A percentile compares a stretch with the other conserved stretches of the same genome.
Evolutionary conservation across 2,888 invertebrate genomes (phyloP).

Genomic region (Idaea biselata): DNA sequence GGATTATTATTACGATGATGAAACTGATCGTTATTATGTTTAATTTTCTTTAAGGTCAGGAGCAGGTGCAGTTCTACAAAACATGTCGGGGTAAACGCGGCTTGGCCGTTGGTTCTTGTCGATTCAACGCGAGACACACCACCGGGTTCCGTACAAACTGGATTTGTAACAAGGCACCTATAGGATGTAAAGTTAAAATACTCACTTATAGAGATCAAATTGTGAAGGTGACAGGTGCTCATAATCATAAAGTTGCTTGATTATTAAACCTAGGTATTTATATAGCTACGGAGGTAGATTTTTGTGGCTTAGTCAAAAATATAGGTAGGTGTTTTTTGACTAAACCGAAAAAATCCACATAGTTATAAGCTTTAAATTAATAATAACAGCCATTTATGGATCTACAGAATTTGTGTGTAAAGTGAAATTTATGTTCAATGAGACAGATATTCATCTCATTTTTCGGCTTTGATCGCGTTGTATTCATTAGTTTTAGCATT

Average conservation of each 20-base stretch:
- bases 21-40: not conserved
- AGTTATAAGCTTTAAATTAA: too few relatives aligned
- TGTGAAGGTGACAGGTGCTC: slow-evolving; percentile 9
- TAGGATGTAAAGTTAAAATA: slow-evolving; percentile 32
- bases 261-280: too few relatives aligned
- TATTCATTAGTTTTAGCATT: too few relatives aligned
- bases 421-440: too few relatives aligned
- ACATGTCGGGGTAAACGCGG: not conserved
- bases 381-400: too few relatives aligned
- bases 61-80: not conserved
- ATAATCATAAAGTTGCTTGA: not conserved
- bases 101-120: not conserved
- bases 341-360: too few relatives aligned
- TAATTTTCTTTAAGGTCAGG: not conserved
- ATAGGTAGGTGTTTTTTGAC: too few relatives aligned
- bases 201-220: slow-evolving; percentile 24
- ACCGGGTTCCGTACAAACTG: not conserved
- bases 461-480: too few relatives aligned
- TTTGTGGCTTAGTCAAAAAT: too few relatives aligned
- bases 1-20: not conserved
- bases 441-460: too few relatives aligned
- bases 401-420: too few relatives aligned
- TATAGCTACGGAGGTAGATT: too few relatives aligned
- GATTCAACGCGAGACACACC: not conserved
- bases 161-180: not conserved